Evolutionary conservation across 2,113 vertebrate genomes (phyloP).

Genomic region (Chitala chitala): DNA sequence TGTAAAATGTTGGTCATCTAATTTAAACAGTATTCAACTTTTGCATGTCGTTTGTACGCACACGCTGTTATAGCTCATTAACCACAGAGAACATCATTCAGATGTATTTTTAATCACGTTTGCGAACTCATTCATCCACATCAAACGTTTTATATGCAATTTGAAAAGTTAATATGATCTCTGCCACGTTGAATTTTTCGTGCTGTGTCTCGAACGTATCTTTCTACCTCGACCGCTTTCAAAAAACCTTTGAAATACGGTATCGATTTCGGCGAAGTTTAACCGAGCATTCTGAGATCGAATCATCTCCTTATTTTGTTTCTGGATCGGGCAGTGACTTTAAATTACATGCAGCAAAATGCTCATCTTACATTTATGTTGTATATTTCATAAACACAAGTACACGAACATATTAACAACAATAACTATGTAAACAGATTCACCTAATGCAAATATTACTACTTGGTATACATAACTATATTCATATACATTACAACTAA

Average conservation of each 20-base stretch:
- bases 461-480: not conserved
- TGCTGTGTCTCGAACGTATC: not conserved
- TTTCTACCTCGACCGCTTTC: not conserved
- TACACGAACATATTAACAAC: no score
- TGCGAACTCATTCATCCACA: slow-evolving; percentile 1
- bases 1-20: not conserved
- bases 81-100: not conserved
- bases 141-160: not conserved
- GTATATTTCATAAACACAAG: no score
- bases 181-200: not conserved
- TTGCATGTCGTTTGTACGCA: not conserved
- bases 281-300: not conserved
- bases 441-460: no score
- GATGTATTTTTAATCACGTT: slow-evolving; percentile 11
- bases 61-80: not conserved
- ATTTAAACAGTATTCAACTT: not conserved
- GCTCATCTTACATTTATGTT: not conserved
- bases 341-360: not conserved
- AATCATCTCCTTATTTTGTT: not conserved
- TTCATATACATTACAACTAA: not conserved
- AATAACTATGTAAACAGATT: no score
- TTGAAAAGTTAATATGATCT: not conserved
- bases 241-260: not conserved
- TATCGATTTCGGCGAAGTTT: not conserved
- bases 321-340: not conserved